These are phyloP conservation scores for Cyrtonyx montezumae DNA, from an alignment of 2,113 vertebrate species.

Conservation along the genomic window DNA sequence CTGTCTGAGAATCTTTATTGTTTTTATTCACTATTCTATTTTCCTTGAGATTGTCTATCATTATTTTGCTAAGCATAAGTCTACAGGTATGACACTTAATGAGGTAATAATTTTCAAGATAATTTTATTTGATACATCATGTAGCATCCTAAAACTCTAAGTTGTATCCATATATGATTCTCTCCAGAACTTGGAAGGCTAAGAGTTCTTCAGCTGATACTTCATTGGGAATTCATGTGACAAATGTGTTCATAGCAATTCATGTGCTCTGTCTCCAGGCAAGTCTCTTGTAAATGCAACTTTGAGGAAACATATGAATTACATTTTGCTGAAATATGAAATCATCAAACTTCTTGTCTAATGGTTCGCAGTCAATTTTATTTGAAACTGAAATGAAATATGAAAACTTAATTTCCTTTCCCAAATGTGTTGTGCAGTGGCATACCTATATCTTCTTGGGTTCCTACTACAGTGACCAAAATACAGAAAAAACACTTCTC, in stretches of 20 bases:
- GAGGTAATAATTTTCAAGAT: background rate
- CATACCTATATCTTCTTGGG: background rate
- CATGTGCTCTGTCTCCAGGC: background rate
- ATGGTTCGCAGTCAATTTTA: conserved; percentile 9
- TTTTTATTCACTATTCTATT: background rate
- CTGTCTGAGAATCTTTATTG: background rate
- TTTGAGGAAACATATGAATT: background rate
- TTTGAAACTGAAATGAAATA: background rate
- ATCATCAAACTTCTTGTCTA: background rate
- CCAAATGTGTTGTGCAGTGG: background rate
- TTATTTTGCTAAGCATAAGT: background rate
- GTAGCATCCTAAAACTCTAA: background rate
- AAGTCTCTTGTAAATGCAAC: background rate
- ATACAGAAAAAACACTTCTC: background rate
- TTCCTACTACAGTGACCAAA: background rate
- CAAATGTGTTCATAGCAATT: background rate
- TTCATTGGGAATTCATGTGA: background rate
- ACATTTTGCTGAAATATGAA: background rate
- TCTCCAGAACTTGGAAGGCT: background rate
- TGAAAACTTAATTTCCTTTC: background rate
- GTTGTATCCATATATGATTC: background rate
- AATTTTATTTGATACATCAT: background rate
- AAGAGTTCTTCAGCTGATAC: background rate
- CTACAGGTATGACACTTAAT: background rate
- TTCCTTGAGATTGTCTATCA: background rate